Conservation (phyloP, 2,888 invertebrate species). For the Xylota sylvarum region DNA sequence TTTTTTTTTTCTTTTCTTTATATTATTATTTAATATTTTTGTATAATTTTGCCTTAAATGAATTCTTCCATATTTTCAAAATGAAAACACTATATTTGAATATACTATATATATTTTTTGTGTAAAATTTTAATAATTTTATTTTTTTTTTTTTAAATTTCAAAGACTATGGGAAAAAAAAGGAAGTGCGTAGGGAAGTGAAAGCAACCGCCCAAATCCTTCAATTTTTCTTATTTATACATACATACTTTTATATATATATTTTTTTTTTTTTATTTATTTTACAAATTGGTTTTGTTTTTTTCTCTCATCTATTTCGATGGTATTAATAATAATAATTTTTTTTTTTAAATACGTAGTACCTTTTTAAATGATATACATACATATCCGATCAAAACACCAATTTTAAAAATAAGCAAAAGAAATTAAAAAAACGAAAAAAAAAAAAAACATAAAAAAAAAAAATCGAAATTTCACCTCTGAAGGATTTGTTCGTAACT, state of each 20-base stretch:
- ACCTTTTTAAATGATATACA: conserved; percentile 52
- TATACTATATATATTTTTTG: conserved; percentile 32
- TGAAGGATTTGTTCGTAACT: background rate
- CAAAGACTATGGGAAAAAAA: conserved; percentile 29
- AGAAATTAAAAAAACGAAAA: background rate
- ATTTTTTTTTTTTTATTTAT: background rate
- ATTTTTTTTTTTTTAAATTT: background rate
- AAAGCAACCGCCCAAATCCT: conserved; percentile 4
- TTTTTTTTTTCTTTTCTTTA: conserved; percentile 21
- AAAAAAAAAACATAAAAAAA: background rate
- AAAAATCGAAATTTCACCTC: conserved; percentile 14
- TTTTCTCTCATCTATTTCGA: background rate
- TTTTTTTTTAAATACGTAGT: conserved; percentile 36
- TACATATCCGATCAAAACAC: conserved; percentile 48
- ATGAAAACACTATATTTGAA: conserved; percentile 28
- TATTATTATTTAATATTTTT: background rate
- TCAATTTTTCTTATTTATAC: conserved; percentile 7
- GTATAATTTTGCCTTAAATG: conserved; percentile 54
- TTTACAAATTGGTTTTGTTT: background rate
- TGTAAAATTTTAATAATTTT: conserved; percentile 6
- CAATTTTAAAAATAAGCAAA: conserved; percentile 16
- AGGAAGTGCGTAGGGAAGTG: conserved; percentile 21
- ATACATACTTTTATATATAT: conserved; percentile 13
- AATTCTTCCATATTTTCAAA: conserved; percentile 69
- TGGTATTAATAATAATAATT: background rate